A percentile compares a stretch with the other conserved stretches of the same genome.
phyloP scores from a whole-genome alignment of 2,888 invertebrate species.

The Amphiduros pacificus region DNA sequence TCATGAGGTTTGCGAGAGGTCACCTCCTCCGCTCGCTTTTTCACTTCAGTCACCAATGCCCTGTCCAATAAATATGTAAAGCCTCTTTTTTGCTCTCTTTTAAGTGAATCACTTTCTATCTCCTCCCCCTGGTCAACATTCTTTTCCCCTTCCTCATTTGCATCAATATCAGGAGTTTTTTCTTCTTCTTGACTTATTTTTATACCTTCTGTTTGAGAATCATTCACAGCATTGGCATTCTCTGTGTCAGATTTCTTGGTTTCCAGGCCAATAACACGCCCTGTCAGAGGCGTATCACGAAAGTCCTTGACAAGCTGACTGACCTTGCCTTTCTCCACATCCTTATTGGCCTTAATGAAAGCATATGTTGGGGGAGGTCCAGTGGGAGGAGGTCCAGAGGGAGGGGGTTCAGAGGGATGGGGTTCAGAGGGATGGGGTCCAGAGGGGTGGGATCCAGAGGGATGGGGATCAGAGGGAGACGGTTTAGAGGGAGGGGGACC shows the following conservation, averaged over 20 bases:
- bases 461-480: too few species aligned
- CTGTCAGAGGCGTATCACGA: slow-evolving; percentile 20
- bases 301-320: slow-evolving; percentile 18
- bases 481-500: too few species aligned
- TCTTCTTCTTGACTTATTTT: neutral
- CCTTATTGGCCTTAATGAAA: slow-evolving; percentile 6
- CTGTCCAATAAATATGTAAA: slow-evolving; percentile 32
- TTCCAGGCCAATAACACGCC: slow-evolving; percentile 7
- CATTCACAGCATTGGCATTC: neutral
- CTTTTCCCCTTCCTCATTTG: too few species aligned
- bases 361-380: neutral
- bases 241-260: neutral
- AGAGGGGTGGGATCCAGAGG: too few species aligned
- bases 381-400: neutral
- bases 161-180: neutral
- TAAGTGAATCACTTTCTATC: neutral
- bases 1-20: slow-evolving; percentile 30
- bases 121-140: neutral
- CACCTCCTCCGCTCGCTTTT: slow-evolving; percentile 25
- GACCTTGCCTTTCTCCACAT: slow-evolving; percentile 18
- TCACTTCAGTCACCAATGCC: slow-evolving; percentile 24
- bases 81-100: slow-evolving; percentile 18
- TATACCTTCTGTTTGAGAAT: neutral
- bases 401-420: too few species aligned
- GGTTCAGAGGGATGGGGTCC: neutral